Percentiles rank a stretch among this genome's conserved stretches.
phyloP scores from a whole-genome alignment of 2,113 vertebrate species.

The Mobula hypostoma region DNA sequence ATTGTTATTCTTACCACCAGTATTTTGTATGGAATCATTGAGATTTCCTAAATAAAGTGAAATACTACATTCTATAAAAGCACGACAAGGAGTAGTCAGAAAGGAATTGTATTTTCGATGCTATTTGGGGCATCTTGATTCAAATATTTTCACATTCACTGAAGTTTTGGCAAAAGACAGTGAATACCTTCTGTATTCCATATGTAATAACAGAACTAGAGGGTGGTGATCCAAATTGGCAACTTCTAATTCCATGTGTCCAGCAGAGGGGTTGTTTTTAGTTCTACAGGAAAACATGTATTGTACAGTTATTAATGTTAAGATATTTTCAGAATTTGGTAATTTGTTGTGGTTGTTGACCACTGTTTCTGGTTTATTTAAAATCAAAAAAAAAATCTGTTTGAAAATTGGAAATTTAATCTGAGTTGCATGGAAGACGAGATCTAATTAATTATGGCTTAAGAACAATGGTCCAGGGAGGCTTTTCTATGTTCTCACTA shows the following conservation, averaged over 20 bases:
- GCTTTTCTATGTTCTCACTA: not conserved
- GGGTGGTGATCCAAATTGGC: not conserved
- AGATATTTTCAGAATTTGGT: not conserved
- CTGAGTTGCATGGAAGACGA: not conserved
- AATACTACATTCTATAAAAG: too few relatives aligned
- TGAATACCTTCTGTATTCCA: not conserved
- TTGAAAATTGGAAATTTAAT: not conserved
- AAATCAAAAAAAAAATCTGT: not conserved
- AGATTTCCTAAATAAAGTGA: too few relatives aligned
- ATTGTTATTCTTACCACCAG: too few relatives aligned
- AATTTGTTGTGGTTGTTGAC: not conserved
- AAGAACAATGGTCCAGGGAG: not conserved
- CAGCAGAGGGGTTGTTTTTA: not conserved
- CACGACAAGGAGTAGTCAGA: not conserved
- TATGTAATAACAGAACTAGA: not conserved
- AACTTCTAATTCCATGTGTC: not conserved
- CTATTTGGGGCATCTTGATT: not conserved
- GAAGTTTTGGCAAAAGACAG: not conserved
- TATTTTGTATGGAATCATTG: too few relatives aligned
- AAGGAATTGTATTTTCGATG: not conserved
- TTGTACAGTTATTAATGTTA: not conserved
- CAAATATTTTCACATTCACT: not conserved
- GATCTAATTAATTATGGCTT: not conserved
- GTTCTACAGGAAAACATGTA: not conserved
- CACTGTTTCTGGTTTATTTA: not conserved